Conservation (phyloP, 2,888 invertebrate species). For the Lampropteryx suffumata region DNA sequence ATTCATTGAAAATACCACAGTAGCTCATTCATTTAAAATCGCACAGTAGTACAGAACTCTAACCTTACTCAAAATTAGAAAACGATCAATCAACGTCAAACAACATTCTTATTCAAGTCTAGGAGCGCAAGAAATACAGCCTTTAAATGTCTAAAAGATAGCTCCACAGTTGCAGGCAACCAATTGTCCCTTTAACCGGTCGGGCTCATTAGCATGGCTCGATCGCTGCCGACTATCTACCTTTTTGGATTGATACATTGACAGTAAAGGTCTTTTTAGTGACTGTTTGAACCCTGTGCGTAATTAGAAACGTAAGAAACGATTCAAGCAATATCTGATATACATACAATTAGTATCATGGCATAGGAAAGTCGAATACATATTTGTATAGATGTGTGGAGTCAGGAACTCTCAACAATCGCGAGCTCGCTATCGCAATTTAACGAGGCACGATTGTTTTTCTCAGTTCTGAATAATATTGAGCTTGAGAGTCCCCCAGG, state of each 20-base stretch:
- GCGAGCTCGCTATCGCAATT: conserved; percentile 71
- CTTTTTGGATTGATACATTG: conserved; percentile 71
- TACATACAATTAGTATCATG: conserved; percentile 40
- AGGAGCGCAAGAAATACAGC: conserved; percentile 61
- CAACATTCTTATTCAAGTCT: conserved; percentile 55
- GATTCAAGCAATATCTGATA: conserved; percentile 50
- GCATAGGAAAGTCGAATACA: conserved; percentile 37
- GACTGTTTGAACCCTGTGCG: conserved; percentile 49
- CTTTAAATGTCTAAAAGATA: conserved; percentile 68
- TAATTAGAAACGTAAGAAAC: conserved; percentile 59
- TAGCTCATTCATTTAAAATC: conserved; percentile 50
- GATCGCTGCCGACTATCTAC: conserved; percentile 64
- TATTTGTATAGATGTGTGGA: conserved; percentile 49
- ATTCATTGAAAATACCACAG: too few relatives aligned
- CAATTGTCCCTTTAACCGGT: conserved; percentile 73
- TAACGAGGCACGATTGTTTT: conserved; percentile 82
- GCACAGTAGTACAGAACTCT: conserved; percentile 48
- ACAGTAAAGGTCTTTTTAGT: conserved; percentile 66
- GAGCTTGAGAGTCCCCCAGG: conserved; percentile 66
- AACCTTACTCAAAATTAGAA: conserved; percentile 46
- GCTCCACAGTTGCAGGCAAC: conserved; percentile 59
- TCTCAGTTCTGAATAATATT: conserved; percentile 82
- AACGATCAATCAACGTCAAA: conserved; percentile 64
- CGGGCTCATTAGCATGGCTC: conserved; percentile 71
- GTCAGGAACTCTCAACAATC: conserved; percentile 66